Evolutionary conservation across 2,797 vertebrate species (phyloP).

Genomic region (Cynodonichthys magdalenae): DNA sequence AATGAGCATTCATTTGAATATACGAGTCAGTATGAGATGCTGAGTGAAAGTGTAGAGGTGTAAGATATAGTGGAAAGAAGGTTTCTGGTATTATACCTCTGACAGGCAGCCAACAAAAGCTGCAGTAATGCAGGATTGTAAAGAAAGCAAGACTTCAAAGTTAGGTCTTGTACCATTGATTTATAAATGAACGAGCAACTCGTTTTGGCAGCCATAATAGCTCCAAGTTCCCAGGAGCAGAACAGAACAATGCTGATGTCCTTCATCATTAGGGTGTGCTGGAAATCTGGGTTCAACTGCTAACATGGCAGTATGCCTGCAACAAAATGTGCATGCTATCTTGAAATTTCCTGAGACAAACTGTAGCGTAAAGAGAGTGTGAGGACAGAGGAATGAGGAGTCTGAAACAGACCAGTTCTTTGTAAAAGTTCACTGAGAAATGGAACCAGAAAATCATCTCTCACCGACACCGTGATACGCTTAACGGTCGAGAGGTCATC

Average conservation of each 20-base stretch:
- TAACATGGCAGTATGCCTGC: slow-evolving; percentile 15
- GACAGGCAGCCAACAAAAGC: slow-evolving; percentile 35
- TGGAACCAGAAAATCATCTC: slow-evolving; percentile 42
- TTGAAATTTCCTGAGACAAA: not conserved
- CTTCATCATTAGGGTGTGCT: slow-evolving; percentile 39
- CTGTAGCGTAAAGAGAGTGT: not conserved
- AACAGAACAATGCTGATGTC: slow-evolving; percentile 34
- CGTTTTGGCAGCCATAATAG: slow-evolving; percentile 38
- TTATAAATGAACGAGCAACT: slow-evolving; percentile 44
- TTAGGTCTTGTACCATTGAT: slow-evolving; percentile 33
- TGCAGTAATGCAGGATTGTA: slow-evolving; percentile 29
- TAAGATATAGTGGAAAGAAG: no score
- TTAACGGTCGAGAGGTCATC: slow-evolving; percentile 49
- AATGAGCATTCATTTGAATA: no score
- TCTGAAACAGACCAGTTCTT: slow-evolving; percentile 36
- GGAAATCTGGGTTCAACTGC: slow-evolving; percentile 20
- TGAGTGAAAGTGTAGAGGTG: no score
- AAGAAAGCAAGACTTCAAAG: slow-evolving; percentile 33
- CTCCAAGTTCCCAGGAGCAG: slow-evolving; percentile 23
- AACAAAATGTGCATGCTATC: slow-evolving; percentile 40
- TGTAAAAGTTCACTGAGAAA: slow-evolving; percentile 22
- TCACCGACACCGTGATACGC: slow-evolving; percentile 27
- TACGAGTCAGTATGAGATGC: no score
- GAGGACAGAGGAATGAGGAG: not conserved
- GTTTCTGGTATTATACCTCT: slow-evolving; percentile 2